A percentile compares a stretch with the other conserved stretches of the same genome.
Evolutionary conservation across 2,888 invertebrate genomes (phyloP).

Genomic region (Nemotelus pantherinus): DNA sequence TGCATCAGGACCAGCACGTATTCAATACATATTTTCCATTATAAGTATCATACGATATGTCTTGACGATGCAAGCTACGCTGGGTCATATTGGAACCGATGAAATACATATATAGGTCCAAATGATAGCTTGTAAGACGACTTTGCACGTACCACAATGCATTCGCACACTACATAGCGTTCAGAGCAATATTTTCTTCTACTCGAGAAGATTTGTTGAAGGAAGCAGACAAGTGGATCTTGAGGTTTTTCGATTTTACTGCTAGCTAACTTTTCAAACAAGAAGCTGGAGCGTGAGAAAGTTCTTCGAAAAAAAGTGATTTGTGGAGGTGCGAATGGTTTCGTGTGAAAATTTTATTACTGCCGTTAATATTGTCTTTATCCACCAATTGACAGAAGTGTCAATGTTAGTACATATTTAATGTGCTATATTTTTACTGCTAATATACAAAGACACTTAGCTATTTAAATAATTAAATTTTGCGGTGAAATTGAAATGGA

Average conservation of each 20-base stretch:
- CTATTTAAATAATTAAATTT: too few species aligned
- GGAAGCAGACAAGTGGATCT: slow-evolving; percentile 35
- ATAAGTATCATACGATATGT: slow-evolving; percentile 47
- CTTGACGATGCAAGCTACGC: neutral
- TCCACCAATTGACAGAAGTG: slow-evolving; percentile 1
- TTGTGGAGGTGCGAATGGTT: slow-evolving; percentile 31
- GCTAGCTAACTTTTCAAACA: neutral
- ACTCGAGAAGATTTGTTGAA: slow-evolving; percentile 40
- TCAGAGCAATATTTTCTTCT: slow-evolving; percentile 3
- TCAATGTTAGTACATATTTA: too few species aligned
- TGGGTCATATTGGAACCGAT: slow-evolving; percentile 27
- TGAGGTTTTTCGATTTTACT: slow-evolving; percentile 32
- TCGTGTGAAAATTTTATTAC: slow-evolving; percentile 8
- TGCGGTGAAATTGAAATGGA: too few species aligned
- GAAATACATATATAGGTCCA: slow-evolving; percentile 23
- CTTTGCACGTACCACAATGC: slow-evolving; percentile 11
- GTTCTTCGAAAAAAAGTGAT: slow-evolving; percentile 29
- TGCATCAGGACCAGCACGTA: slow-evolving; percentile 65
- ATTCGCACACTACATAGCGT: slow-evolving; percentile 24
- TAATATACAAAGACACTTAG: too few species aligned
- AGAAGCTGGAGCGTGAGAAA: neutral
- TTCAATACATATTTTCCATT: slow-evolving; percentile 64
- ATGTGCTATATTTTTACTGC: too few species aligned
- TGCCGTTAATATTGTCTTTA: slow-evolving; percentile 9
- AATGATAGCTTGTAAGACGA: slow-evolving; percentile 14